These are phyloP conservation scores for Melangyna quadrimaculata DNA, from an alignment of 2,888 invertebrate species.

Conservation along the genomic window DNA sequence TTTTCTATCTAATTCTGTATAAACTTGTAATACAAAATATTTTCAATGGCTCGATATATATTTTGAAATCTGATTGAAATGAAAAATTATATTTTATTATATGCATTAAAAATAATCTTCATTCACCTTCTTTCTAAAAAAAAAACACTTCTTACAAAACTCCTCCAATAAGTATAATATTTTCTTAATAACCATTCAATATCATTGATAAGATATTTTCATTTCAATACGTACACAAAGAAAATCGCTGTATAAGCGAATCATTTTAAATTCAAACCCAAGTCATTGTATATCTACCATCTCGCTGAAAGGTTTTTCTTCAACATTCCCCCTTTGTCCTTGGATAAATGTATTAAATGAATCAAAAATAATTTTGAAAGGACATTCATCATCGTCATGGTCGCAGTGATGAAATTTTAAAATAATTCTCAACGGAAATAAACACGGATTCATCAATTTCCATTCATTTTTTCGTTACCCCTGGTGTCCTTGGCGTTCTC, in stretches of 20 bases:
- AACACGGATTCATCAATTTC: slow-evolving; percentile 75
- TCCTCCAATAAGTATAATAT: slow-evolving; percentile 13
- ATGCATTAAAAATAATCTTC: background rate
- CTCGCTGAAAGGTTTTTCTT: slow-evolving; percentile 26
- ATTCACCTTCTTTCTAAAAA: background rate
- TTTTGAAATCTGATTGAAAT: background rate
- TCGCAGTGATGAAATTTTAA: slow-evolving; percentile 69
- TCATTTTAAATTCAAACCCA: slow-evolving; percentile 51
- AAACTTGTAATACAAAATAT: too few species aligned
- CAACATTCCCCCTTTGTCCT: slow-evolving; percentile 19
- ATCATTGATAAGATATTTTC: slow-evolving; percentile 55
- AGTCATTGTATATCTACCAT: slow-evolving; percentile 35
- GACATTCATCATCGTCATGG: slow-evolving; percentile 63
- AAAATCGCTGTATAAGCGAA: slow-evolving; percentile 57
- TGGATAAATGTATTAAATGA: slow-evolving; percentile 60
- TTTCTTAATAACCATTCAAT: slow-evolving; percentile 64
- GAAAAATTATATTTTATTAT: background rate
- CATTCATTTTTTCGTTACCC: slow-evolving; percentile 72
- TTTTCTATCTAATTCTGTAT: too few species aligned
- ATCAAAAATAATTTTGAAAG: slow-evolving; percentile 72
- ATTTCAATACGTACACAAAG: slow-evolving; percentile 49
- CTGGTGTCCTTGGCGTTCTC: slow-evolving; percentile 42
- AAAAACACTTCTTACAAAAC: background rate
- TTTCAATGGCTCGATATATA: too few species aligned
- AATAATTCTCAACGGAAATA: slow-evolving; percentile 74